phyloP scores from a whole-genome alignment of 2,113 vertebrate species.

The Podilymbus podiceps region DNA sequence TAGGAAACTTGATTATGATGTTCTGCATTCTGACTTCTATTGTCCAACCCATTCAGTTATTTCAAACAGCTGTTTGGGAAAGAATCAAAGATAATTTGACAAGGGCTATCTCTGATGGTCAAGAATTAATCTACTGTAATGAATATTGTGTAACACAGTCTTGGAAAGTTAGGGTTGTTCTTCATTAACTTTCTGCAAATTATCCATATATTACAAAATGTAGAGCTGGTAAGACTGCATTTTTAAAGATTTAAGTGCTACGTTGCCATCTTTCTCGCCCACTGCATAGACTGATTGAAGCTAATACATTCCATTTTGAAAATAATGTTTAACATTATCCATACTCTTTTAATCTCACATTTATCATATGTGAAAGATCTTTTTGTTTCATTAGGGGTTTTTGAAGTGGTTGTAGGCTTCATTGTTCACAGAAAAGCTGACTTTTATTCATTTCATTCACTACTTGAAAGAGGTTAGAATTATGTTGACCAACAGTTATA shows the following conservation, averaged over 20 bases:
- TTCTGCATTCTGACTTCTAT: background rate
- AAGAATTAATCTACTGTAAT: background rate
- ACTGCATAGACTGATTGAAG: background rate
- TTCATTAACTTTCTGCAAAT: background rate
- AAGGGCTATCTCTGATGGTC: background rate
- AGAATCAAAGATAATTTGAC: background rate
- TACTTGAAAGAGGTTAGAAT: background rate
- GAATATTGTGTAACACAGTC: background rate
- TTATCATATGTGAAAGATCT: background rate
- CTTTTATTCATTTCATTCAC: background rate
- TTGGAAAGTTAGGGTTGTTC: background rate
- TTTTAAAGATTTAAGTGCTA: background rate
- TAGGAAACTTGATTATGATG: background rate
- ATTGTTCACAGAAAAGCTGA: background rate
- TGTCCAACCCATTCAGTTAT: background rate
- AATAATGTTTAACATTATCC: background rate
- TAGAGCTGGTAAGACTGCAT: background rate
- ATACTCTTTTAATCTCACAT: background rate
- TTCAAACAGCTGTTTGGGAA: background rate
- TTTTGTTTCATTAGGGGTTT: background rate
- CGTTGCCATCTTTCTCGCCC: background rate
- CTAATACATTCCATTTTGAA: background rate
- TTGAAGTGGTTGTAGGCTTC: background rate
- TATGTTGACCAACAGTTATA: background rate
- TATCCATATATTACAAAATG: background rate